A percentile compares a stretch with the other conserved stretches of the same genome.
Evolutionary conservation across 2,888 invertebrate genomes (phyloP).

Genomic region (Adela reaumurella): DNA sequence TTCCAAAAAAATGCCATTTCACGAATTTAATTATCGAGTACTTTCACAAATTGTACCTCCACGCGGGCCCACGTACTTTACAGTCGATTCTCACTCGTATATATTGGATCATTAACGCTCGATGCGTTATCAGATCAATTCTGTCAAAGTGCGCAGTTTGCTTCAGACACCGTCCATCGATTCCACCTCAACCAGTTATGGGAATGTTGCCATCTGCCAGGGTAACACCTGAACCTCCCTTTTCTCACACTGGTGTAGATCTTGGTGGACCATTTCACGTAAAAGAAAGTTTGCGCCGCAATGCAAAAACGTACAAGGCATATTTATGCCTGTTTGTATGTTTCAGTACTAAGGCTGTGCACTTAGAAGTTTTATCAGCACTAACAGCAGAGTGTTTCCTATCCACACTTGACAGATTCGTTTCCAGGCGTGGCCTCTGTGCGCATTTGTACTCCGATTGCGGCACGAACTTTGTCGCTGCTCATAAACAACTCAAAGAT

Average conservation of each 20-base stretch:
- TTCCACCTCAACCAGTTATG: neutral
- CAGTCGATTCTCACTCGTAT: slow-evolving; percentile 5
- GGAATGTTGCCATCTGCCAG: neutral
- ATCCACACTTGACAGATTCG: slow-evolving; percentile 17
- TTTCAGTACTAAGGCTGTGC: slow-evolving; percentile 13
- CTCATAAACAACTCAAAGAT: slow-evolving; percentile 6
- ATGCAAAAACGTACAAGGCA: slow-evolving; percentile 7
- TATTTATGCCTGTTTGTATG: slow-evolving; percentile 17
- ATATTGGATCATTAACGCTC: slow-evolving; percentile 15
- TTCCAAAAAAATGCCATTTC: slow-evolving; percentile 12
- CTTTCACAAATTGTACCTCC: slow-evolving; percentile 2
- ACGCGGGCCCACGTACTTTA: slow-evolving; percentile 5
- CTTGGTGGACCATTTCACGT: slow-evolving; percentile 10
- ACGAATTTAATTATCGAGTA: slow-evolving; percentile 6
- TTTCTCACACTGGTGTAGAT: slow-evolving; percentile 13
- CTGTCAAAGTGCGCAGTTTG: slow-evolving; percentile 1
- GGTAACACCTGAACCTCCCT: slow-evolving; percentile 10
- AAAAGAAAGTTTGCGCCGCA: slow-evolving; percentile 8
- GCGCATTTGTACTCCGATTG: slow-evolving; percentile 15
- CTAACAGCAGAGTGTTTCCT: slow-evolving; percentile 16
- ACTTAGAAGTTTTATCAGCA: slow-evolving; percentile 14
- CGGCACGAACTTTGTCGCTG: slow-evolving; percentile 17
- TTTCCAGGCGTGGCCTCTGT: slow-evolving; percentile 16
- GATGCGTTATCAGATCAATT: slow-evolving; percentile 12
- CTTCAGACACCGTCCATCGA: neutral